A percentile compares a stretch with the other conserved stretches of the same genome.
Evolutionary conservation across 2,113 vertebrate genomes (phyloP).

Genomic region (Daboia siamensis): DNA sequence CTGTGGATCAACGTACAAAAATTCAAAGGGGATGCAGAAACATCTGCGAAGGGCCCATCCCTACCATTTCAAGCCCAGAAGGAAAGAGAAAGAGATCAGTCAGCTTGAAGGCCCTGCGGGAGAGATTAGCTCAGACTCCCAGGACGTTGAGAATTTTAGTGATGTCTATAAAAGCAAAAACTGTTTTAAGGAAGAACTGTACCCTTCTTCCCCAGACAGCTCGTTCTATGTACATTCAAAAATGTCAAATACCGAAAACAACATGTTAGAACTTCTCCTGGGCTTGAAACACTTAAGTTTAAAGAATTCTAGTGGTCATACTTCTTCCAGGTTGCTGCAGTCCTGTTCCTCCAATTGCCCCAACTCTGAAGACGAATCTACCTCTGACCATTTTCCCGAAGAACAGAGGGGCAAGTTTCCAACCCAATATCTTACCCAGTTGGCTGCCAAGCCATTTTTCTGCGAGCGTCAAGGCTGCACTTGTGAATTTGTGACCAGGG

Average conservation of each 20-base stretch:
- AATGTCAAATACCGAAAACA: slow-evolving; percentile 70
- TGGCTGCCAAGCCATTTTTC: slow-evolving; percentile 84
- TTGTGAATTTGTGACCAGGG: slow-evolving; percentile 86
- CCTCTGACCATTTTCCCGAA: slow-evolving; percentile 67
- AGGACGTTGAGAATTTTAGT: slow-evolving; percentile 55
- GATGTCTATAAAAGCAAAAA: slow-evolving; percentile 56
- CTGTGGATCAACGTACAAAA: slow-evolving; percentile 85
- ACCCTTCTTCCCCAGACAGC: slow-evolving; percentile 67
- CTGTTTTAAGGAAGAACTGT: slow-evolving; percentile 61
- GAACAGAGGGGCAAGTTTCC: slow-evolving; percentile 66
- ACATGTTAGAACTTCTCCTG: slow-evolving; percentile 82
- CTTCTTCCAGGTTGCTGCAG: slow-evolving; percentile 61
- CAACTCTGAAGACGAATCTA: slow-evolving; percentile 60
- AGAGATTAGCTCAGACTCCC: slow-evolving; percentile 63
- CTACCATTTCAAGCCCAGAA: slow-evolving; percentile 80
- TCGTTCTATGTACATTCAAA: slow-evolving; percentile 63
- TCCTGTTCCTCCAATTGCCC: slow-evolving; percentile 70
- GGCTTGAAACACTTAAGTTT: slow-evolving; percentile 87
- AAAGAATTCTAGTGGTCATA: slow-evolving; percentile 71
- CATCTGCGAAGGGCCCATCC: slow-evolving; percentile 85
- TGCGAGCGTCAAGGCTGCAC: slow-evolving; percentile 83
- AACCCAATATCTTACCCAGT: slow-evolving; percentile 75
- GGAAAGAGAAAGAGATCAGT: slow-evolving; percentile 66
- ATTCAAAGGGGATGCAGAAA: slow-evolving; percentile 82
- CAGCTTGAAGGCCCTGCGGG: slow-evolving; percentile 53